Evolutionary conservation across 1,140 invertebrate genomes (phyloP).

Genomic region (Caligus rogercresseyi): DNA sequence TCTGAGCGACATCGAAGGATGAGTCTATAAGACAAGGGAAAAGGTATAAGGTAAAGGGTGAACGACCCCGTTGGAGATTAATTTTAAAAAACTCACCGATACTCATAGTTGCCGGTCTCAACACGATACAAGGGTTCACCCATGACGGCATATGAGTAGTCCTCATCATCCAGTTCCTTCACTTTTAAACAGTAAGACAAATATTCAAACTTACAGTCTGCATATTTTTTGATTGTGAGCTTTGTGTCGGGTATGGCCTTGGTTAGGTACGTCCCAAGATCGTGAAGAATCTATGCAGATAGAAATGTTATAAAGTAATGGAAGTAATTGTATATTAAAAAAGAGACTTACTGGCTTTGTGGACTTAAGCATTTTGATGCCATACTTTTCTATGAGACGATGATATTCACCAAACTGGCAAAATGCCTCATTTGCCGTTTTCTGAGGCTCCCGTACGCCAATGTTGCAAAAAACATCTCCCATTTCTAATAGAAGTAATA

Average conservation of each 20-base stretch:
- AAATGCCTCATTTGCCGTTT: conserved; percentile 84
- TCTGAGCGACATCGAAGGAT: conserved; percentile 86
- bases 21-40: conserved; percentile 43
- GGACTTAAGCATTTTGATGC: conserved; percentile 70
- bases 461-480: conserved; percentile 85
- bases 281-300: conserved; percentile 52
- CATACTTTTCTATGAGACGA: conserved; percentile 52
- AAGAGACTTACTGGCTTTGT: conserved; percentile 53
- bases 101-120: conserved; percentile 98
- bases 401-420: conserved; percentile 87
- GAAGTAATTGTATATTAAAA: no score
- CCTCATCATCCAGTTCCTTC: conserved; percentile 94
- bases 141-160: conserved; percentile 76
- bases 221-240: conserved; percentile 90
- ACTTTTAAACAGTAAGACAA: conserved; percentile 92
- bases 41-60: conserved; percentile 20
- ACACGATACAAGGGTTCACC: conserved; percentile 92
- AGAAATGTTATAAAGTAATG: conserved; percentile 1
- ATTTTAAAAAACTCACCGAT: conserved; percentile 40
- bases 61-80: no score
- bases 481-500: conserved; percentile 40
- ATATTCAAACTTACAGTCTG: conserved; percentile 95
- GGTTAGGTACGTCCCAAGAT: conserved; percentile 84
- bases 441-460: conserved; percentile 85
- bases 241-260: conserved; percentile 97